A percentile compares a stretch with the other conserved stretches of the same genome.
Conservation (phyloP, 2,797 vertebrate species). For the Uromys caudimaculatus region DNA sequence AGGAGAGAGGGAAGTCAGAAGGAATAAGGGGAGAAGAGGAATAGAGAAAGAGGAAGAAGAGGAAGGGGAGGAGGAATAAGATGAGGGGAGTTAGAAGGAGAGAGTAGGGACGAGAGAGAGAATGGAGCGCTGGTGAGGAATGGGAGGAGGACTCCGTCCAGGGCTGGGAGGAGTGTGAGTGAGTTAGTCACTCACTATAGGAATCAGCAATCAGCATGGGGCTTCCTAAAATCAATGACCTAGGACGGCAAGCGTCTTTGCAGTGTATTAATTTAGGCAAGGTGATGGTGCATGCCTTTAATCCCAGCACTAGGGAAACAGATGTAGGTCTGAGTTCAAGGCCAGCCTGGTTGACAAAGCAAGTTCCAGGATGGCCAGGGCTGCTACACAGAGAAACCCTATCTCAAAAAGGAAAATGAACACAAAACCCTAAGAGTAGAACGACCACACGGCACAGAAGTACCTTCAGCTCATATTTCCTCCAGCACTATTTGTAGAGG, state of each 20-base stretch:
- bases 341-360: background rate
- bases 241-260: background rate
- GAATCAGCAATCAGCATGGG: background rate
- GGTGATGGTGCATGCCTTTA: background rate
- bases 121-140: background rate
- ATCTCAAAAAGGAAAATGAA: background rate
- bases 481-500: background rate
- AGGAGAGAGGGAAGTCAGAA: background rate
- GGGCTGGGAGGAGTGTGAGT: no score
- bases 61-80: background rate
- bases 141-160: background rate
- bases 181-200: no score
- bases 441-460: background rate
- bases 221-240: background rate
- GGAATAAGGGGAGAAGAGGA: background rate
- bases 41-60: background rate
- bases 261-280: background rate
- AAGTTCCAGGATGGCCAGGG: background rate
- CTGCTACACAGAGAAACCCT: background rate
- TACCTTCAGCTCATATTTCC: background rate
- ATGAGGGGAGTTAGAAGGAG: background rate
- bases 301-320: background rate
- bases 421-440: background rate
- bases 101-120: background rate
- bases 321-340: no score